Evolutionary conservation across 2,797 vertebrate species (phyloP).

Genomic region (Rhodeus uyekii): DNA sequence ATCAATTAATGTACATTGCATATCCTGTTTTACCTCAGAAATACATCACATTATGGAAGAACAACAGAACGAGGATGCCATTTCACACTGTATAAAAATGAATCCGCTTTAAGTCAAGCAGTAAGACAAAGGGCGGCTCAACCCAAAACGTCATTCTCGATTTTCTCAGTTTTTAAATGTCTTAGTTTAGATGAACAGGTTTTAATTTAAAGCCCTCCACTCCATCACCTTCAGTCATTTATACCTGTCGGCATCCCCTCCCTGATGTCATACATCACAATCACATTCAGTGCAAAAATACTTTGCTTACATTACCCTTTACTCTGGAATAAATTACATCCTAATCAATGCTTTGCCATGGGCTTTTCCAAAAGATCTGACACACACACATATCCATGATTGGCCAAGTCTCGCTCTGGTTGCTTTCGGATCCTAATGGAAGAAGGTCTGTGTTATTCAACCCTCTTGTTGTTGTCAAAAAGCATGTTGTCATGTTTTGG

Average conservation of each 20-base stretch:
- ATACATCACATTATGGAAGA: neutral
- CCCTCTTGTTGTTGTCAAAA: neutral
- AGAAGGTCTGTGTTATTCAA: neutral
- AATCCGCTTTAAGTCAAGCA: neutral
- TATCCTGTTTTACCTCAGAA: neutral
- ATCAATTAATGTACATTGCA: neutral
- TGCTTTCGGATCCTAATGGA: neutral
- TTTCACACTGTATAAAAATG: neutral
- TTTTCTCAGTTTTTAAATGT: slow-evolving; percentile 22
- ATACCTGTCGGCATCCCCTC: slow-evolving; percentile 35
- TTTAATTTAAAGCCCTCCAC: slow-evolving; percentile 43
- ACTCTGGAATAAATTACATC: slow-evolving; percentile 35
- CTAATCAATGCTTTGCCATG: slow-evolving; percentile 9
- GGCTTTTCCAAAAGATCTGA: neutral
- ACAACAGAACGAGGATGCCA: no score
- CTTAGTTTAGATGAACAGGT: slow-evolving; percentile 25
- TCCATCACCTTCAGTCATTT: slow-evolving; percentile 39
- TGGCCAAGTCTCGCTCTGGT: neutral
- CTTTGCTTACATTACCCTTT: slow-evolving; percentile 36
- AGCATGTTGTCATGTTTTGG: neutral
- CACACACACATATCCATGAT: neutral
- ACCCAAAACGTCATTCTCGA: neutral
- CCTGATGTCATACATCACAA: slow-evolving; percentile 35
- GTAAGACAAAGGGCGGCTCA: neutral
- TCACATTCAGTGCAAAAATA: slow-evolving; percentile 16